Conservation (phyloP, 2,888 invertebrate genomes). For the Hypomecis punctinalis region DNA sequence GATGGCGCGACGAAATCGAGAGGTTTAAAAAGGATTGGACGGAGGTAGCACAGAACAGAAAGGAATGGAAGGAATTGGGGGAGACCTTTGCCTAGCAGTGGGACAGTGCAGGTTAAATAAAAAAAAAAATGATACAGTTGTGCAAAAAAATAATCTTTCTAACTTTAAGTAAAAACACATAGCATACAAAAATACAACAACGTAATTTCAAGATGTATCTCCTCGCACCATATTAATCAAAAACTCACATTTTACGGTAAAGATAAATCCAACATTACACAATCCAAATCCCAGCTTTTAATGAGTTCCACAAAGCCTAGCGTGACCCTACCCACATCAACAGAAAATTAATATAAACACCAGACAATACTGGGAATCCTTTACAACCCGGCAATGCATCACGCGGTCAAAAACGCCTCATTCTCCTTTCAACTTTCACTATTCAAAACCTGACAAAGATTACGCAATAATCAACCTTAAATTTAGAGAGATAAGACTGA, state of each 20-base stretch:
- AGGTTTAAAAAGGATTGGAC: no score
- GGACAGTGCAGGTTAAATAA: no score
- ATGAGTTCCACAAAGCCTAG: slow-evolving; percentile 36
- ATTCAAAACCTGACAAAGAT: slow-evolving; percentile 17
- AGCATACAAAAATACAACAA: no score
- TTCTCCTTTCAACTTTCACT: slow-evolving; percentile 56
- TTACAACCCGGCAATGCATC: slow-evolving; percentile 55
- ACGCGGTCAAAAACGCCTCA: slow-evolving; percentile 64
- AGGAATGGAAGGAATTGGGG: no score
- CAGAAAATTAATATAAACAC: slow-evolving; percentile 64
- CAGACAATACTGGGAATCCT: slow-evolving; percentile 57
- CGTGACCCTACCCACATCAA: slow-evolving; percentile 57
- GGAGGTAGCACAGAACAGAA: no score
- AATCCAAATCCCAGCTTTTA: slow-evolving; percentile 21
- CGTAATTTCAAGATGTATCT: neutral
- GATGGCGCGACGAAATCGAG: no score
- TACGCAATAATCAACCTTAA: slow-evolving; percentile 37
- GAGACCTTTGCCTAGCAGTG: no score
- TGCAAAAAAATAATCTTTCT: no score
- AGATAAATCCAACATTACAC: slow-evolving; percentile 1
- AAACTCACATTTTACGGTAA: neutral
- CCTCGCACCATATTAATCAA: slow-evolving; percentile 4
- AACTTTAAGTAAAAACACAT: no score
- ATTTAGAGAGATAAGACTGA: slow-evolving; percentile 10
- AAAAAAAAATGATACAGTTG: no score